Evolutionary conservation across 2,113 vertebrate genomes (phyloP).

Genomic region (Vulpes lagopus): DNA sequence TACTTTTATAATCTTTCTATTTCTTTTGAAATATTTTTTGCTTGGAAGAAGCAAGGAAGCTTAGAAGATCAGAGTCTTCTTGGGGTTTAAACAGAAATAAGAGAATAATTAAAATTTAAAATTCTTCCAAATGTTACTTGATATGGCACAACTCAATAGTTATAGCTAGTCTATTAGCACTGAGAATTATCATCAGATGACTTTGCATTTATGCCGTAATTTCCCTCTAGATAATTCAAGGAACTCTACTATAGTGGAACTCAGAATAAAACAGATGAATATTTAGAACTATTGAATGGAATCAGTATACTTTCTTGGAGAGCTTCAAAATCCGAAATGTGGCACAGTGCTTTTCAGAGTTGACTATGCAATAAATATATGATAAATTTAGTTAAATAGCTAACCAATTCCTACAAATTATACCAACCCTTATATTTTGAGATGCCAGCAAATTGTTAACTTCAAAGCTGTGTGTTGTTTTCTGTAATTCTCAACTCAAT

Average conservation of each 20-base stretch:
- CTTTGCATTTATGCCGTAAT: neutral
- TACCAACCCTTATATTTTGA: conserved; percentile 29
- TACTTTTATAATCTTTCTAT: conserved; percentile 49
- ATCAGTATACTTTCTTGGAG: neutral
- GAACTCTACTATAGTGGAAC: conserved; percentile 10
- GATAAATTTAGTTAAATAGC: conserved; percentile 5
- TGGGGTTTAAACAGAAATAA: conserved; percentile 16
- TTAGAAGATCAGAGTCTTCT: conserved; percentile 41
- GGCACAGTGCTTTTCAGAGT: neutral
- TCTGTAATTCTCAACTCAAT: neutral
- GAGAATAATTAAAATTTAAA: conserved; percentile 42
- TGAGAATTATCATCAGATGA: conserved; percentile 46
- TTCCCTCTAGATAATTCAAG: neutral
- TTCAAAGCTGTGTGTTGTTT: neutral
- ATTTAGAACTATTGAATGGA: neutral
- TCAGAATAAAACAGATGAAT: neutral
- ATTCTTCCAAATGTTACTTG: conserved; percentile 16
- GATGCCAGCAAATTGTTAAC: neutral
- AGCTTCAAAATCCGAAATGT: conserved; percentile 11
- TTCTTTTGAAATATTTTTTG: conserved; percentile 44
- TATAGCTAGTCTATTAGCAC: neutral
- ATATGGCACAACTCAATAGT: neutral
- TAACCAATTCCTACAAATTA: neutral
- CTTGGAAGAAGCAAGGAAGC: conserved; percentile 18
- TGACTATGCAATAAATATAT: neutral